Evolutionary conservation across 2,888 invertebrate species (phyloP).

Genomic region (Eupithecia abbreviata): DNA sequence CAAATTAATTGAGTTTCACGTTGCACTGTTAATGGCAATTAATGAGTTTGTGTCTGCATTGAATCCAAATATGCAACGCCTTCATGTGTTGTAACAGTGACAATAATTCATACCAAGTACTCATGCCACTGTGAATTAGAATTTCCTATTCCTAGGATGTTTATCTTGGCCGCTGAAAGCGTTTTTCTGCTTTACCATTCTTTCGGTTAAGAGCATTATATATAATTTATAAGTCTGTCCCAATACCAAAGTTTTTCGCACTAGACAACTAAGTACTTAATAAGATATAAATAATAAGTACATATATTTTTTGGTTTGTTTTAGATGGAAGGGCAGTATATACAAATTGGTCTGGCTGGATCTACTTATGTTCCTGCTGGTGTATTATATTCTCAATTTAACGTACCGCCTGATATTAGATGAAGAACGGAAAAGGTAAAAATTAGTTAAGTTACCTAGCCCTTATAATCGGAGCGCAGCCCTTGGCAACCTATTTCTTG

Average conservation of each 20-base stretch:
- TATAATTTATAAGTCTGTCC: neutral
- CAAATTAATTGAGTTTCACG: slow-evolving; percentile 26
- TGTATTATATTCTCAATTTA: slow-evolving; percentile 91
- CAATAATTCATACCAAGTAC: neutral
- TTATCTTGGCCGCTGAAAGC: neutral
- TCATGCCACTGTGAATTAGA: neutral
- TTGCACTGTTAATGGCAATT: slow-evolving; percentile 27
- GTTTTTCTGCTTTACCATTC: no score
- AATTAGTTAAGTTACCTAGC: neutral
- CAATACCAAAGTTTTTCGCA: neutral
- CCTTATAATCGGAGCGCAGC: neutral
- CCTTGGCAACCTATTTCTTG: neutral
- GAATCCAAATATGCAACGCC: slow-evolving; percentile 19
- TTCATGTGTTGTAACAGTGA: neutral
- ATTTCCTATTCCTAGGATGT: neutral
- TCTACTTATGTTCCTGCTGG: slow-evolving; percentile 89
- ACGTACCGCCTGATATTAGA: slow-evolving; percentile 89
- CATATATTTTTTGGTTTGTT: slow-evolving; percentile 56
- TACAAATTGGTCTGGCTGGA: slow-evolving; percentile 98
- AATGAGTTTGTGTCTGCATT: slow-evolving; percentile 18
- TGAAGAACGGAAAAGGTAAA: slow-evolving; percentile 87
- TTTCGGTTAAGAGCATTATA: no score
- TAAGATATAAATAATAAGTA: neutral
- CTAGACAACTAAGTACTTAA: neutral
- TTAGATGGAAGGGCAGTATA: slow-evolving; percentile 96